Evolutionary conservation across 2,888 invertebrate species (phyloP).

Genomic region (Sesamia inferens): DNA sequence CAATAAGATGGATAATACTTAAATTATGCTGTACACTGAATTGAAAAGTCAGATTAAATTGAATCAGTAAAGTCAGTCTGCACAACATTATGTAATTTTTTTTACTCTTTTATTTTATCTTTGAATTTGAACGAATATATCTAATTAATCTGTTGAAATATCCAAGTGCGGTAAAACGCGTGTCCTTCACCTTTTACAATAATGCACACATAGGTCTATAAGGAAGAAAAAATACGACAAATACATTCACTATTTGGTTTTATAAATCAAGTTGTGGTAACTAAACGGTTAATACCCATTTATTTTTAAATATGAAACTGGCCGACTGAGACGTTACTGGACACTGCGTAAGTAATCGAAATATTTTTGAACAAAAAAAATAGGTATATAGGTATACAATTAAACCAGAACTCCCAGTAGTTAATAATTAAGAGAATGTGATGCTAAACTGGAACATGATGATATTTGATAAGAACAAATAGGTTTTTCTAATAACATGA

Average conservation of each 20-base stretch:
- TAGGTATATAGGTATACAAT: background rate
- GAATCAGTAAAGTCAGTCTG: background rate
- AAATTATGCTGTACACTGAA: background rate
- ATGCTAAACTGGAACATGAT: conserved; percentile 11
- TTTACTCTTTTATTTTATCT: conserved; percentile 14
- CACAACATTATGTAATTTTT: background rate
- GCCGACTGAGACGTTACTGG: conserved; percentile 28
- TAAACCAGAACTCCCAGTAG: conserved; percentile 17
- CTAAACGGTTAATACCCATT: conserved; percentile 46
- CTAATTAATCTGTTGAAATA: conserved; percentile 46
- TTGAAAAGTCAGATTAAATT: background rate
- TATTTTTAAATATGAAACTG: conserved; percentile 56
- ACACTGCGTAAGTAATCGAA: conserved; percentile 29
- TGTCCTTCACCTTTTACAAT: conserved; percentile 66
- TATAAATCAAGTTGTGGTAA: conserved; percentile 60
- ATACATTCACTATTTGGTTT: conserved; percentile 60
- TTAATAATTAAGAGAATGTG: conserved; percentile 3
- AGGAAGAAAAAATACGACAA: conserved; percentile 62
- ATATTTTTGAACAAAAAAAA: conserved; percentile 17
- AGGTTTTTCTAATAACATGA: background rate
- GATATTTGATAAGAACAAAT: conserved; percentile 1
- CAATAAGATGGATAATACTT: too few species aligned
- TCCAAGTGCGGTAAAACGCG: conserved; percentile 48
- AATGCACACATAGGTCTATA: conserved; percentile 54
- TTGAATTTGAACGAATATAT: conserved; percentile 48